Percentiles rank a stretch among this genome's conserved stretches.
phyloP scores from a whole-genome alignment of 1,140 invertebrate genomes.

The Trichonephila clavipes region DNA sequence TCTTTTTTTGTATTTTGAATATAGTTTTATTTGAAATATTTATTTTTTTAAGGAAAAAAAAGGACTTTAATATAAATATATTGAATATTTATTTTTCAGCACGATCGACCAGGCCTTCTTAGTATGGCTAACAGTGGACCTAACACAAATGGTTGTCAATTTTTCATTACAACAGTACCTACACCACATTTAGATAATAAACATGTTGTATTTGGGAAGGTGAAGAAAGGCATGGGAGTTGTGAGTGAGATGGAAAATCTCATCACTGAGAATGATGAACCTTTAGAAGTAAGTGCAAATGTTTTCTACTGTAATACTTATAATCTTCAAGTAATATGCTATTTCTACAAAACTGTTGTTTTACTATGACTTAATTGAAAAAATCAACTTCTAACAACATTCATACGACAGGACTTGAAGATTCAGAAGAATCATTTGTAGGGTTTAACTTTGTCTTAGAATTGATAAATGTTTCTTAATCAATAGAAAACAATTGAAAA shows the following conservation, averaged over 20 bases:
- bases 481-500: no score
- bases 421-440: no score
- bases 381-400: no score
- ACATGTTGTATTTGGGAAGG: conserved; percentile 94
- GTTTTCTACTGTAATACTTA: neutral
- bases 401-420: no score
- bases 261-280: conserved; percentile 79
- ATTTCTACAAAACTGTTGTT: neutral
- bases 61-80: neutral
- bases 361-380: neutral
- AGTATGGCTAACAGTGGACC: conserved; percentile 95
- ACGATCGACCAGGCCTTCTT: conserved; percentile 85
- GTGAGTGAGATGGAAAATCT: conserved; percentile 86
- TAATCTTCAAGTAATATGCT: neutral
- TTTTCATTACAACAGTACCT: conserved; percentile 93
- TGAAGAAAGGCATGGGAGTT: conserved; percentile 86
- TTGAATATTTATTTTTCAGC: conserved; percentile 80
- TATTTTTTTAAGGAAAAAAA: neutral
- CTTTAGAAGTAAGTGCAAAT: conserved; percentile 74
- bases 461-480: no score
- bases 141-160: conserved; percentile 95
- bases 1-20: no score
- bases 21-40: neutral
- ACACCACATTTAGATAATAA: conserved; percentile 92
- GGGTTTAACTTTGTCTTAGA: no score